phyloP scores from a whole-genome alignment of 1,140 invertebrate species.

The Venturia canescens region DNA sequence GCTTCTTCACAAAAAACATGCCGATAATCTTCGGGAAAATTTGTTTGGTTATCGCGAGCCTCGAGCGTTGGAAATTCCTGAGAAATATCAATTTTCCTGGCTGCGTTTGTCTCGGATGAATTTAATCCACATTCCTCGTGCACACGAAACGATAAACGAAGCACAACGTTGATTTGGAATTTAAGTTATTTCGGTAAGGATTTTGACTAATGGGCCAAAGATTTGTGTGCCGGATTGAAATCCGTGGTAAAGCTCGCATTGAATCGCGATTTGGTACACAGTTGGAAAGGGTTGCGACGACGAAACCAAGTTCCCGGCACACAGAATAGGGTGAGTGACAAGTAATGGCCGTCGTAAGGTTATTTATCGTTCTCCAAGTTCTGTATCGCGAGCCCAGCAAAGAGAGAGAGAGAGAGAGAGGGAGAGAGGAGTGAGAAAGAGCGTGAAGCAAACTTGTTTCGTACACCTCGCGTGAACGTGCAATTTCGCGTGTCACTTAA shows the following conservation, averaged over 20 bases:
- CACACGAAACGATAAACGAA: too few species aligned
- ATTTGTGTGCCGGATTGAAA: neutral
- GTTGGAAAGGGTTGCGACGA: neutral
- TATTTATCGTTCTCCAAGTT: slow-evolving; percentile 64
- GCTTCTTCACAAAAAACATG: too few species aligned
- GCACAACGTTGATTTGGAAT: too few species aligned
- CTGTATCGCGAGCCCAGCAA: neutral
- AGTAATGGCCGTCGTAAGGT: slow-evolving; percentile 70
- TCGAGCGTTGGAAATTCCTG: too few species aligned
- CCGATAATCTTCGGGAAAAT: too few species aligned
- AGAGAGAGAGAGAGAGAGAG: slow-evolving; percentile 1
- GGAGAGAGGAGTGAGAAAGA: neutral
- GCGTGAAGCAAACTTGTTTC: neutral
- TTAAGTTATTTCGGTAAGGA: neutral
- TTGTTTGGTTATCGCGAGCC: too few species aligned
- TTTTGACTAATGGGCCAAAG: neutral
- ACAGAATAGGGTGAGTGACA: slow-evolving; percentile 62
- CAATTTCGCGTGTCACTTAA: slow-evolving; percentile 46
- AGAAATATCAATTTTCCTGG: too few species aligned
- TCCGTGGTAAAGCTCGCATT: neutral
- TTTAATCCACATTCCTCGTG: too few species aligned
- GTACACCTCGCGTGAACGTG: slow-evolving; percentile 39
- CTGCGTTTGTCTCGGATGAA: too few species aligned
- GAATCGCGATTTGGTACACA: neutral
- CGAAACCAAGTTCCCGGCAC: neutral